A percentile compares a stretch with the other conserved stretches of the same genome.
phyloP scores from a whole-genome alignment of 2,797 vertebrate genomes.

The Hydrolagus colliei region DNA sequence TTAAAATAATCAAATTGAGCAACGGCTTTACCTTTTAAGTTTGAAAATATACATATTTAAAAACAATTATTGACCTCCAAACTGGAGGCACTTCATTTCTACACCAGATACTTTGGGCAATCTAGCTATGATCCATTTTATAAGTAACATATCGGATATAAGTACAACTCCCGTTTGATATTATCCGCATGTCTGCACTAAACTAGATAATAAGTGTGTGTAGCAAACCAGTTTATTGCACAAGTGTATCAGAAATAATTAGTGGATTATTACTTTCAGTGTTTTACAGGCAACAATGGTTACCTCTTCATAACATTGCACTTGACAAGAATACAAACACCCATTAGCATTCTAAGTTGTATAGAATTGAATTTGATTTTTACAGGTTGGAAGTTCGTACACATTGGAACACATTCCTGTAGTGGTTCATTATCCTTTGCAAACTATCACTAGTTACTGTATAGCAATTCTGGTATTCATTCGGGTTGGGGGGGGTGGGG shows the following conservation, averaged over 20 bases:
- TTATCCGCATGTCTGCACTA: background rate
- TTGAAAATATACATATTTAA: background rate
- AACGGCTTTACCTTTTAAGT: background rate
- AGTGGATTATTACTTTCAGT: background rate
- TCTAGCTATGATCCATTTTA: too few species aligned
- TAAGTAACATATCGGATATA: too few species aligned
- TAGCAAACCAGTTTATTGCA: slow-evolving; percentile 5
- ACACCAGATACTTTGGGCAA: too few species aligned
- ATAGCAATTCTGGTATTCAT: background rate
- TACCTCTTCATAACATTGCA: background rate
- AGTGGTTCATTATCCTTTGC: background rate
- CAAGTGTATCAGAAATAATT: background rate
- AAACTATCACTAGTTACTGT: background rate
- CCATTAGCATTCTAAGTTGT: background rate
- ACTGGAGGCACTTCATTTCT: background rate
- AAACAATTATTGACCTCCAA: background rate
- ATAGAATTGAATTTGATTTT: background rate
- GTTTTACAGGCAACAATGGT: slow-evolving; percentile 1
- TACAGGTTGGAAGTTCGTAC: background rate
- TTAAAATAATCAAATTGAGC: background rate
- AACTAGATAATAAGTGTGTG: background rate
- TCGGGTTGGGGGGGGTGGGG: background rate
- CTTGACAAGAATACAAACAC: slow-evolving; percentile 7
- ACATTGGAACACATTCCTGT: background rate
- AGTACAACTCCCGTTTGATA: background rate